Conservation (phyloP, 2,888 invertebrate genomes). For the Callimorpha dominula region DNA sequence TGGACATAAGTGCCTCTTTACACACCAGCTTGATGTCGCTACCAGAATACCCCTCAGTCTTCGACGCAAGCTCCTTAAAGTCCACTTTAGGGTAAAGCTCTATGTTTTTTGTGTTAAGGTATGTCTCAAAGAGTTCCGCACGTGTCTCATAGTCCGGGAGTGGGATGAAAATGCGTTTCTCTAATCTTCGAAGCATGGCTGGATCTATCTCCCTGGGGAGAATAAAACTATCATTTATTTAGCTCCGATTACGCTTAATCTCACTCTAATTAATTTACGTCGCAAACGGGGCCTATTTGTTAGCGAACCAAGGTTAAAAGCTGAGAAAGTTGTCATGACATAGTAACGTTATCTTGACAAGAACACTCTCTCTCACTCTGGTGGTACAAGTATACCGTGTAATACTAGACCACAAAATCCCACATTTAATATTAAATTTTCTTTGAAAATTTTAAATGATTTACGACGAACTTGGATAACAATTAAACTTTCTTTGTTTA, state of each 20-base stretch:
- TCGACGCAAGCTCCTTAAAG: constrained; percentile 78
- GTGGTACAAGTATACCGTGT: no score
- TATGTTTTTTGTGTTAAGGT: constrained; percentile 82
- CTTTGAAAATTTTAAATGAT: no score
- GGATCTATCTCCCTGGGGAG: constrained; percentile 92
- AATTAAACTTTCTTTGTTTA: no score
- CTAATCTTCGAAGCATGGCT: constrained; percentile 95
- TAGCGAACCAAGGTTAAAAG: no score
- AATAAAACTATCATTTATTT: neutral
- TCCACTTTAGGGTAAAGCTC: constrained; percentile 79
- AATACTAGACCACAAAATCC: no score
- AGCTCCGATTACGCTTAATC: neutral
- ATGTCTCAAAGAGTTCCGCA: constrained; percentile 89
- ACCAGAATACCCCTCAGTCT: constrained; percentile 93
- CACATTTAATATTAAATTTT: no score
- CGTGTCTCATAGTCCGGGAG: constrained; percentile 91
- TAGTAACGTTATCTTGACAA: no score
- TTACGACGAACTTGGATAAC: no score
- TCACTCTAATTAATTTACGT: no score
- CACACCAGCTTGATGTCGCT: constrained; percentile 95
- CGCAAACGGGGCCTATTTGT: no score
- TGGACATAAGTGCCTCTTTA: constrained; percentile 95
- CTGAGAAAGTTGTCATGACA: no score
- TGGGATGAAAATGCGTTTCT: constrained; percentile 94
- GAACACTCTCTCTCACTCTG: no score